phyloP scores from a whole-genome alignment of 2,797 vertebrate genomes.

The Hydrocynus forskahlii region DNA sequence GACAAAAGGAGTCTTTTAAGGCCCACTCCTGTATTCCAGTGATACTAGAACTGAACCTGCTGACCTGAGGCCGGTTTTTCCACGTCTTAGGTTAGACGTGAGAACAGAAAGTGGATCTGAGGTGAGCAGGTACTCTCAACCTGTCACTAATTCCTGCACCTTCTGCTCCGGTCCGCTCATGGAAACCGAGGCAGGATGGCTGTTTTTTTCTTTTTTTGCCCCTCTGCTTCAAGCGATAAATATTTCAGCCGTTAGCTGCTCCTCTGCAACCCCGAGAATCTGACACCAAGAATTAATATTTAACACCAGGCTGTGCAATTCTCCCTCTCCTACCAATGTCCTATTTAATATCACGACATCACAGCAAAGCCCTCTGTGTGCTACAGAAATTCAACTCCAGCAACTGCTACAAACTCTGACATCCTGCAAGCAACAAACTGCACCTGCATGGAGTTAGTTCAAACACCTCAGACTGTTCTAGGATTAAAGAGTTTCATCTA shows the following conservation, averaged over 20 bases:
- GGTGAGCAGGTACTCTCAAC: slow-evolving; percentile 22
- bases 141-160: slow-evolving; percentile 10
- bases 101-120: not conserved
- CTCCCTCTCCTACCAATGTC: slow-evolving; percentile 44
- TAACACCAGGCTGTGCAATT: slow-evolving; percentile 64
- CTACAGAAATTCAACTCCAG: slow-evolving; percentile 11
- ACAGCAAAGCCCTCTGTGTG: not conserved
- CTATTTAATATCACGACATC: slow-evolving; percentile 44
- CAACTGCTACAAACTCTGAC: not conserved
- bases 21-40: not conserved
- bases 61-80: too few relatives aligned
- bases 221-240: slow-evolving; percentile 60
- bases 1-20: not conserved
- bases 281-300: slow-evolving; percentile 75
- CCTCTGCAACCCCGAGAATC: slow-evolving; percentile 64
- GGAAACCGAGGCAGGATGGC: slow-evolving; percentile 47
- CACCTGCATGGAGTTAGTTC: not conserved
- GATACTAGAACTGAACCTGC: not conserved
- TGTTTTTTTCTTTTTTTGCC: slow-evolving; percentile 34
- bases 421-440: not conserved
- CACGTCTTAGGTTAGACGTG: not conserved
- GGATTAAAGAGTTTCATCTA: slow-evolving; percentile 4
- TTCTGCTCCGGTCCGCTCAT: slow-evolving; percentile 21
- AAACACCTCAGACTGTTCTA: not conserved
- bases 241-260: slow-evolving; percentile 58